Conservation (phyloP, 2,888 invertebrate species). For the Pachymerium ferrugineum region DNA sequence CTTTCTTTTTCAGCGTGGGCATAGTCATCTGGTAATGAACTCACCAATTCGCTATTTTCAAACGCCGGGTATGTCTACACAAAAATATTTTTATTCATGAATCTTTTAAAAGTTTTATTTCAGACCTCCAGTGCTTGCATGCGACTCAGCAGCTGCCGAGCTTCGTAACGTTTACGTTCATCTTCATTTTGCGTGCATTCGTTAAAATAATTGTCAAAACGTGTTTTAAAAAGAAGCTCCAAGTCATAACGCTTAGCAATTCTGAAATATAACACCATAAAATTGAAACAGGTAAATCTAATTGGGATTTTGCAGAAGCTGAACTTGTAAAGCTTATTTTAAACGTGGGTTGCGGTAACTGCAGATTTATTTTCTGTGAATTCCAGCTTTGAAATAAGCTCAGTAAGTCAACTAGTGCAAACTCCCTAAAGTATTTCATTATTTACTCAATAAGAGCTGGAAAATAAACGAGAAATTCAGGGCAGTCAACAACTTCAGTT, state of each 20-base stretch:
- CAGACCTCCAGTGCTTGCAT: constrained; percentile 35
- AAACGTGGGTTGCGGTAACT: neutral
- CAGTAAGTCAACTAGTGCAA: too few species aligned
- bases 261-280: neutral
- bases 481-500: constrained; percentile 95
- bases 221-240: constrained; percentile 13
- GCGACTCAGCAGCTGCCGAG: constrained; percentile 30
- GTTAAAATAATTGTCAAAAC: constrained; percentile 28
- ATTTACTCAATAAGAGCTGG: constrained; percentile 62
- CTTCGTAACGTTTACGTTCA: neutral
- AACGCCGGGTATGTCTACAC: constrained; percentile 63
- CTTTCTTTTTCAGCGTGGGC: constrained; percentile 62
- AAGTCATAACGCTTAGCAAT: constrained; percentile 26
- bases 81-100: too few species aligned
- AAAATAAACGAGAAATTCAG: constrained; percentile 95
- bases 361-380: neutral
- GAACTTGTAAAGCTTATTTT: too few species aligned
- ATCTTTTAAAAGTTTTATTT: too few species aligned
- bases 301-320: too few species aligned
- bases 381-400: neutral
- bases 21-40: constrained; percentile 60
- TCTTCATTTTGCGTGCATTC: constrained; percentile 18
- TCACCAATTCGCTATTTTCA: constrained; percentile 41
- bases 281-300: neutral
- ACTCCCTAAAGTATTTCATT: neutral